Conservation (phyloP, 92 coral and sea anemone species). For the Desmophyllum pertusum region DNA sequence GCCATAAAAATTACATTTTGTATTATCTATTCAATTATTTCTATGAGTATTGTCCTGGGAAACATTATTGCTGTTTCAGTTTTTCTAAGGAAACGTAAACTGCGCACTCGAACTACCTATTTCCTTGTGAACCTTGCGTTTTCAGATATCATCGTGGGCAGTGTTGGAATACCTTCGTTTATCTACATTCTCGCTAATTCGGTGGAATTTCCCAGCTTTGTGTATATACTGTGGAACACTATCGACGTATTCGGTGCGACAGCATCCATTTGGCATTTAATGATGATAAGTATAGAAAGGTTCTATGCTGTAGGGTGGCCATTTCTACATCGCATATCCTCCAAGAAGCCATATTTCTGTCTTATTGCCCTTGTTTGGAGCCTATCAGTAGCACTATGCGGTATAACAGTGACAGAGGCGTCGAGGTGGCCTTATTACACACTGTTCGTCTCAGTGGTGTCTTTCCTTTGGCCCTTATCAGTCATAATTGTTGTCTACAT, state of each 20-base stretch:
- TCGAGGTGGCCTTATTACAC: conserved; percentile 59
- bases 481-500: conserved; percentile 52
- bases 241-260: conserved; percentile 64
- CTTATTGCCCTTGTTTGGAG: conserved; percentile 49
- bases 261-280: conserved; percentile 60
- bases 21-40: conserved; percentile 37
- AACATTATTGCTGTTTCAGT: conserved; percentile 43
- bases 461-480: conserved; percentile 47
- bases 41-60: conserved; percentile 48
- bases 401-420: conserved; percentile 50
- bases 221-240: conserved; percentile 59
- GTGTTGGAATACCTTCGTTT: conserved; percentile 55
- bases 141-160: conserved; percentile 60
- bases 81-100: conserved; percentile 51
- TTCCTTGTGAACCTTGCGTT: conserved; percentile 57
- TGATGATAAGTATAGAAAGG: conserved; percentile 63
- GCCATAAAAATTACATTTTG: conserved; percentile 33
- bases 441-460: conserved; percentile 38
- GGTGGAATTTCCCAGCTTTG: conserved; percentile 44
- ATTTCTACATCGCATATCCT: conserved; percentile 60
- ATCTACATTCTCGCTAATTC: conserved; percentile 54
- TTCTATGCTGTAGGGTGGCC: conserved; percentile 70
- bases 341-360: conserved; percentile 45
- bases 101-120: conserved; percentile 59
- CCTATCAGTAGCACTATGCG: conserved; percentile 32